phyloP scores from a whole-genome alignment of 1,140 invertebrate genomes.

The Platyscapa corneri region DNA sequence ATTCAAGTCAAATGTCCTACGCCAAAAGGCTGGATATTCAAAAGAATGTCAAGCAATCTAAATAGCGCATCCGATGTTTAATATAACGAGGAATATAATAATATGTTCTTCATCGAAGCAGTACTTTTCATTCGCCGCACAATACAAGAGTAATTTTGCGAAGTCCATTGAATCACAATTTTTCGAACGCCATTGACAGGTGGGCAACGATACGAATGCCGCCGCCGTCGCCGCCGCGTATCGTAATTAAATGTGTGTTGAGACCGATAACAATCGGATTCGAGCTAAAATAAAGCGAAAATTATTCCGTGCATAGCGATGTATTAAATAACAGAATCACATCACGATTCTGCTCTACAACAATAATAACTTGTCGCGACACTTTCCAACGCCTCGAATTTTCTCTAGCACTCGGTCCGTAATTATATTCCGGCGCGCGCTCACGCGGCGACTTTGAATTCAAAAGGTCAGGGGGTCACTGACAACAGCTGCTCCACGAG shows the following conservation, averaged over 20 bases:
- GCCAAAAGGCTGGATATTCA: too few relatives aligned
- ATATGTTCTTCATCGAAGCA: not conserved
- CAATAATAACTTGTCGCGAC: not conserved
- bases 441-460: not conserved
- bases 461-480: constrained; percentile 43
- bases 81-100: not conserved
- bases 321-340: not conserved
- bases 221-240: too few relatives aligned
- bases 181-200: not conserved
- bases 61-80: too few relatives aligned
- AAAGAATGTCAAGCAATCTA: too few relatives aligned
- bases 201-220: not conserved
- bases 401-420: not conserved
- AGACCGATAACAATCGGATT: not conserved
- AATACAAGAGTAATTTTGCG: not conserved
- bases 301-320: not conserved
- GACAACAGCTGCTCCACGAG: constrained; percentile 21
- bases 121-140: not conserved
- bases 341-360: not conserved
- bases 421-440: not conserved
- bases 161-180: not conserved
- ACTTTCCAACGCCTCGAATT: not conserved
- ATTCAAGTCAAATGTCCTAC: too few relatives aligned
- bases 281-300: not conserved
- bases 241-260: not conserved